Evolutionary conservation across 2,113 vertebrate genomes (phyloP), one percentile per base, ranked within the genome.

Genomic region (Grammomys dolichurus): DNA sequence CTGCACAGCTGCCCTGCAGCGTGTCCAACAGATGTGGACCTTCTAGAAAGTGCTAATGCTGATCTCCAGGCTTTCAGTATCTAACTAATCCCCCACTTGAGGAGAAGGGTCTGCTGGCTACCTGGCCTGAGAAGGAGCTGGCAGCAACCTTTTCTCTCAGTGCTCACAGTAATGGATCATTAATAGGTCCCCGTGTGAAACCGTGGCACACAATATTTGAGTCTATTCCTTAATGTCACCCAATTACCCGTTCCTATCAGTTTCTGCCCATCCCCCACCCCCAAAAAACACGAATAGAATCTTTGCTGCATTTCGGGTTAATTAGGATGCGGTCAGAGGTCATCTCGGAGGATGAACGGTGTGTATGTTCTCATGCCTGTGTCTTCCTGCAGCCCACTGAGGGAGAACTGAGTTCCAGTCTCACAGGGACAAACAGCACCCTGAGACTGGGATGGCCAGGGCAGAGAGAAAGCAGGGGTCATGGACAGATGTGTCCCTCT

Each of bases 251-350:
- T 81, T 88, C 72, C 82, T 92, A 46, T 88, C 90, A 78, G 36
- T 46, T 87, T 58, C 94, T 90, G 60, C 54, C 86, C 7, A 0
- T 89, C 54, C 88, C 77, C 76, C 40, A 22, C 72, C 24, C 58
- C 8, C 84, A 92, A 40, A 94, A 95, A 86, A 67, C 88, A 91
- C 90, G 92, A 65, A 94, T 70, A 89, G 56, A 70, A 54, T 3
- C 63, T 54, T 91, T 91, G 93, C 88, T 87, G 78, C 78, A 58
- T 26, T 72, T 95, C 80, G 10, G 17, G 1, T 77, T 80, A 96
- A 97, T 97, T 96, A 85, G 95, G 81, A 77, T 95, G 81, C 76
- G 96, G 70, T 91, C 48, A 76, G 69, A 92, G 84, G 70, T 94
- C 81, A 90, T 72, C 95, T 97, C 31, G 0, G 16, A 28, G 1